Evolutionary conservation across 2,797 vertebrate genomes (phyloP).

Genomic region (Ptychobarbus kaznakovi): DNA sequence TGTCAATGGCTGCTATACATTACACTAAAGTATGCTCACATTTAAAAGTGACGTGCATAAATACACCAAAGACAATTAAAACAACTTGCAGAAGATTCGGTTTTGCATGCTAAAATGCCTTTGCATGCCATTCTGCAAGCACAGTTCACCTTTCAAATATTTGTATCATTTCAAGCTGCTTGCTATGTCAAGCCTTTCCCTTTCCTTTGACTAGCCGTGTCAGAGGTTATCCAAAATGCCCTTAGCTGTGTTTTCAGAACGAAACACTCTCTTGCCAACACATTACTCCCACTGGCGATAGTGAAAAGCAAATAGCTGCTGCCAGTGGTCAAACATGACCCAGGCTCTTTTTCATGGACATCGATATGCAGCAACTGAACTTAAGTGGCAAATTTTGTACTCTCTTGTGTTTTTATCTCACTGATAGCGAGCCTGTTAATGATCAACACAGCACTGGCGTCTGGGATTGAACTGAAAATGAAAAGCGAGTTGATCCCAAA

Average conservation of each 20-base stretch:
- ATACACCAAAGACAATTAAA: constrained; percentile 9
- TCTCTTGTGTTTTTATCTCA: constrained; percentile 78
- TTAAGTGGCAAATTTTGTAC: constrained; percentile 80
- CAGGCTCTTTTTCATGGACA: constrained; percentile 76
- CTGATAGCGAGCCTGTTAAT: constrained; percentile 81
- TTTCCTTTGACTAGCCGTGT: constrained; percentile 70
- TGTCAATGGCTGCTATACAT: constrained; percentile 30
- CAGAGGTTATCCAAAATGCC: constrained; percentile 78
- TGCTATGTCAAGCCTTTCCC: constrained; percentile 47
- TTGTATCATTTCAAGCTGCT: constrained; percentile 50
- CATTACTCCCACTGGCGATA: constrained; percentile 83
- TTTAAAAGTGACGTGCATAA: not conserved
- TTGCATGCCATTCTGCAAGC: constrained; percentile 36
- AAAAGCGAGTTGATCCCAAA: constrained; percentile 76
- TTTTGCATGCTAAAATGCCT: not conserved
- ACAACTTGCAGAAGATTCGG: not conserved
- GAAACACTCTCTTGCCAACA: constrained; percentile 79
- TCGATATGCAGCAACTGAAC: constrained; percentile 74
- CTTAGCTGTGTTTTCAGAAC: constrained; percentile 74
- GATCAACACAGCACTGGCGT: constrained; percentile 76
- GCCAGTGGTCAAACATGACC: constrained; percentile 75
- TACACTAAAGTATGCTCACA: constrained; percentile 12
- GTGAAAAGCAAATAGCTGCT: constrained; percentile 76
- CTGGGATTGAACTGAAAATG: constrained; percentile 67
- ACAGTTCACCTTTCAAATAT: constrained; percentile 52